A percentile compares a stretch with the other conserved stretches of the same genome.
phyloP scores from a whole-genome alignment of 1,140 invertebrate genomes.

The Bombus haemorrhoidalis region DNA sequence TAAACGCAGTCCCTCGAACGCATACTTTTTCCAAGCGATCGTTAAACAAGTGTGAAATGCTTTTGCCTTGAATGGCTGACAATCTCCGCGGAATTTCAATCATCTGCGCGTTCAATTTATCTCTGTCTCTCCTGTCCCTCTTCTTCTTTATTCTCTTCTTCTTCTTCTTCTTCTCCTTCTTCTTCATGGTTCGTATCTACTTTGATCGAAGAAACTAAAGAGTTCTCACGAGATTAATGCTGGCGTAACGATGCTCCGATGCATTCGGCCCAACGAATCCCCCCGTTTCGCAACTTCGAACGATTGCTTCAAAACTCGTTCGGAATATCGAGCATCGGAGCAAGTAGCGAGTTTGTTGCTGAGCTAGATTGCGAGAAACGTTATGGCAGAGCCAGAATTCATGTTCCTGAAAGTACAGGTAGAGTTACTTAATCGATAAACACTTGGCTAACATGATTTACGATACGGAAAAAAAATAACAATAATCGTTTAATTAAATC shows the following conservation, averaged over 20 bases:
- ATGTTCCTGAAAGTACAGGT: background rate
- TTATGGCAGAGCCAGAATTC: background rate
- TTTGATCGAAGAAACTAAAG: constrained; percentile 3
- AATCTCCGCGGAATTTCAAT: constrained; percentile 23
- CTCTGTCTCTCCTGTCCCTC: background rate
- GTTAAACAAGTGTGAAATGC: constrained; percentile 18
- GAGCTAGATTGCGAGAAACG: background rate
- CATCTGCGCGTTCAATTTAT: background rate
- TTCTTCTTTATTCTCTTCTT: too few relatives aligned
- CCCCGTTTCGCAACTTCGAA: constrained; percentile 23
- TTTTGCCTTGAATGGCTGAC: background rate
- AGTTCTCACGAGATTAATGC: constrained; percentile 52
- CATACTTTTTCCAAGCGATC: background rate
- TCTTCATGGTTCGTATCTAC: background rate
- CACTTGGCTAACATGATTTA: background rate
- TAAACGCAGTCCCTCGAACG: too few relatives aligned
- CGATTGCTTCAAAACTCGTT: constrained; percentile 38
- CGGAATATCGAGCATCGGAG: constrained; percentile 38
- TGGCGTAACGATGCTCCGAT: constrained; percentile 41
- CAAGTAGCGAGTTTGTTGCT: background rate
- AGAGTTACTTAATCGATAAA: too few relatives aligned
- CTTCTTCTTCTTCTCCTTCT: background rate
- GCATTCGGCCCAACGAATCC: constrained; percentile 22
- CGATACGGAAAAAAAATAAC: background rate
- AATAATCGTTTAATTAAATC: too few relatives aligned